Conservation (phyloP, 1,140 invertebrate species). For the Berghia stephanieae region DNA sequence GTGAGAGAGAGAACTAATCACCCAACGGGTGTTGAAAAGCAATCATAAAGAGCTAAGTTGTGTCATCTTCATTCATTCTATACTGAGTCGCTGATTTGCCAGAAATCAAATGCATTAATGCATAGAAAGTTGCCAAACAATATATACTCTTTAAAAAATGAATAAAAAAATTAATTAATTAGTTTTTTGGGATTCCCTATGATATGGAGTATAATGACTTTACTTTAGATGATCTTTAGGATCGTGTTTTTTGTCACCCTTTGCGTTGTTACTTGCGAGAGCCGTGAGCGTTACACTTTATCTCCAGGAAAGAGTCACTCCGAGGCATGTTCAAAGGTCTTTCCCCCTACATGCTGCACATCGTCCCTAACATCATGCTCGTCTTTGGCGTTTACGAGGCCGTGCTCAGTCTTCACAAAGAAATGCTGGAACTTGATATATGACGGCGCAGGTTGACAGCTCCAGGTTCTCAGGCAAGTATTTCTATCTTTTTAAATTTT, state of each 20-base stretch:
- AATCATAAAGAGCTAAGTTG: no score
- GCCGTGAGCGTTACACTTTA: slow-evolving; percentile 32
- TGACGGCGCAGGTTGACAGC: slow-evolving; percentile 2
- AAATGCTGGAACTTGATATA: slow-evolving; percentile 23
- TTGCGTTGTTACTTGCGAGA: background rate
- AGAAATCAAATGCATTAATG: no score
- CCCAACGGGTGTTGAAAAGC: no score
- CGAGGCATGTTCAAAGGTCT: slow-evolving; percentile 97
- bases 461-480: background rate
- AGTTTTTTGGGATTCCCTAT: background rate
- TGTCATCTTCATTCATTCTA: no score
- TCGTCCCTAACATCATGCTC: slow-evolving; percentile 94
- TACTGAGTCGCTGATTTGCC: no score
- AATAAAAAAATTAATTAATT: background rate
- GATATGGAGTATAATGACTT: background rate
- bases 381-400: slow-evolving; percentile 94
- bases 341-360: slow-evolving; percentile 85
- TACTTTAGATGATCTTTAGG: no score
- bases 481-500: background rate
- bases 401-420: slow-evolving; percentile 22
- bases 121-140: background rate
- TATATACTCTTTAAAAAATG: background rate
- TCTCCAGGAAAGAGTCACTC: slow-evolving; percentile 79
- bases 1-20: no score
- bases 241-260: background rate